Evolutionary conservation across 2,888 invertebrate species (phyloP).

Genomic region (Andrena hattorfiana): DNA sequence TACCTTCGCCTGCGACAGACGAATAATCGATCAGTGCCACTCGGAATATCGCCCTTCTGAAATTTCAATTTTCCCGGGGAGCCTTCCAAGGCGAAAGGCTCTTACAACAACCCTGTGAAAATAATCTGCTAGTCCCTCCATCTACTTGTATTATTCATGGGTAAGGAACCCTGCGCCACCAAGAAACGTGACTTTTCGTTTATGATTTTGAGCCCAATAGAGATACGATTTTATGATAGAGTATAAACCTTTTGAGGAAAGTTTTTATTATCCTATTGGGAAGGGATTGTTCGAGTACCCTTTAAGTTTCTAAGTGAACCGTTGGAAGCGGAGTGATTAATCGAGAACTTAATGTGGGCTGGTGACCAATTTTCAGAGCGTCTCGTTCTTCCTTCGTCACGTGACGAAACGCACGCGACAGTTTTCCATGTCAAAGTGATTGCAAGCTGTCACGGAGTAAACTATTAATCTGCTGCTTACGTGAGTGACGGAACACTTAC

Average conservation of each 20-base stretch:
- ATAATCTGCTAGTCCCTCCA: neutral
- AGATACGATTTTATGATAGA: neutral
- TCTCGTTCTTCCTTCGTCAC: no score
- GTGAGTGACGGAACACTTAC: constrained; percentile 82
- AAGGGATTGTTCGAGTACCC: no score
- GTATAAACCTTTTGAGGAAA: no score
- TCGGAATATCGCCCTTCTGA: neutral
- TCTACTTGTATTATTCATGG: neutral
- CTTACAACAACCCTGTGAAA: neutral
- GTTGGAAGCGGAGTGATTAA: no score
- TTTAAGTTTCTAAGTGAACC: no score
- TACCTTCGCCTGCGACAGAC: constrained; percentile 91
- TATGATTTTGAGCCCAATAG: neutral
- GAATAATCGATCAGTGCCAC: neutral
- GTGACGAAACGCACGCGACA: neutral
- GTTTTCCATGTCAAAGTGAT: neutral
- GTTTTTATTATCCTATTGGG: no score
- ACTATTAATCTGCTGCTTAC: constrained; percentile 28
- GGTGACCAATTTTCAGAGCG: no score
- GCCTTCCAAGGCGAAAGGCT: no score
- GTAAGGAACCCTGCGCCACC: neutral
- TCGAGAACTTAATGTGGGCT: no score
- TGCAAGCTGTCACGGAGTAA: constrained; percentile 11
- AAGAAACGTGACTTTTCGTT: neutral
- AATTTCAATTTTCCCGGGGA: neutral